Base-by-base conservation (phyloP, 2,888 invertebrate genomes). In the Meiosimyza decipiens region DNA sequence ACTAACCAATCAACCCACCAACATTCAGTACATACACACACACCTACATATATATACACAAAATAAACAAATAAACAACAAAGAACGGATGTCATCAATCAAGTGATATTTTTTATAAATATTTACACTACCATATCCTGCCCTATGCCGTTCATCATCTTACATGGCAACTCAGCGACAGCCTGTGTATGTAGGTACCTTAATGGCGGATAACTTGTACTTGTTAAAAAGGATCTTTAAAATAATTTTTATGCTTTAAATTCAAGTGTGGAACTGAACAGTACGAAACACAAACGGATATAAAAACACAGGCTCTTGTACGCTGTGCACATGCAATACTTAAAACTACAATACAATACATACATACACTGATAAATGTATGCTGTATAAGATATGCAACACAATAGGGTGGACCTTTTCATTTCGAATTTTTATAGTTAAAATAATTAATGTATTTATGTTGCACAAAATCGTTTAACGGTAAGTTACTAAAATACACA, bases 121-220 rank as follows among this genome's bases (percentile, higher is more conserved):
- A 71, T 62, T 76, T 70, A 40, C 40, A 40, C 40, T 40, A 75
- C 59, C 73, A 60, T 28, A 28, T n/a, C 11, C 60, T 28, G 13
- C 40, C 40, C 40, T 40, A 40, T 40, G 40, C 9, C 40, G 40
- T 40, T 40, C 9, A 40, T 40, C 40, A 40, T 40, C 9, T 40
- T 40, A 40, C 9, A 9, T 40, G 40, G 40, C 40, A 40, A 40
- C 40, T 9, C 40, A 40, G 40, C 40, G 40, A 40, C 40, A 40
- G 40, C 73, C 74, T 40, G 9, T 40, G 40, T 40, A 40, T 6
- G 9, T 40, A 9, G 9, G 2, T 64, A 49, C 47, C 15, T 47
- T 16, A 18, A 47, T 18, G 49, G 67, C 67, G 55, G 33, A 67
- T 47, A 57, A 67, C 55, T 55, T 15, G 47, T 55, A 55, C 33